These are phyloP conservation scores for Pogonognathellus flavescens DNA, from an alignment of 1,140 invertebrate genomes.

Conservation along the genomic window DNA sequence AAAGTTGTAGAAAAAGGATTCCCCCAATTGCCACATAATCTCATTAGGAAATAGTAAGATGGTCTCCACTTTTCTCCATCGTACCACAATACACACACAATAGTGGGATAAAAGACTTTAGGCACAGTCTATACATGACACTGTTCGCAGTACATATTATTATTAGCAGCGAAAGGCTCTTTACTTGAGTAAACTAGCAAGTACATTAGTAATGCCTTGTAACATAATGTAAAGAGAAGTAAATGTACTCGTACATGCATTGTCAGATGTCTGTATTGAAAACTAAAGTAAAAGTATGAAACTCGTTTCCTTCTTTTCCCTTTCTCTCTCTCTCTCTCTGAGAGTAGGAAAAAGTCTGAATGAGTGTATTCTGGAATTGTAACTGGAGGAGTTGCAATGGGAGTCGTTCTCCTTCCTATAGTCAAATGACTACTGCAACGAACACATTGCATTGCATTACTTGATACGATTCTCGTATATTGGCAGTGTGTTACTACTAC, in stretches of 20 bases:
- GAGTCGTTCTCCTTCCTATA: slow-evolving; percentile 15
- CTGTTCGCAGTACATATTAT: background rate
- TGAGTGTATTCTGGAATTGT: background rate
- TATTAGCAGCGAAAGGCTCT: background rate
- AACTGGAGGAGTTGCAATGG: slow-evolving; percentile 4
- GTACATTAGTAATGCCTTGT: slow-evolving; percentile 26
- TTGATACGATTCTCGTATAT: background rate
- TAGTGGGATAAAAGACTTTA: background rate
- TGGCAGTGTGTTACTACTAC: background rate
- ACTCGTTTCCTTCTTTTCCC: background rate
- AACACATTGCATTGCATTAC: slow-evolving; percentile 26
- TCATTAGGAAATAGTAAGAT: slow-evolving; percentile 13
- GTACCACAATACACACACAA: no score
- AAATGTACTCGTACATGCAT: slow-evolving; percentile 40
- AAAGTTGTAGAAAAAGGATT: slow-evolving; percentile 18
- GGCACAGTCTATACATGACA: background rate
- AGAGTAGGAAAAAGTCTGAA: slow-evolving; percentile 1
- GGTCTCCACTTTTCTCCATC: background rate
- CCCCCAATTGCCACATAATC: slow-evolving; percentile 38
- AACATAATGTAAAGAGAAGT: slow-evolving; percentile 30
- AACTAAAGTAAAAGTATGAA: slow-evolving; percentile 32
- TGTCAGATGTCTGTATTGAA: slow-evolving; percentile 27
- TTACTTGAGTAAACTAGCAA: slow-evolving; percentile 28
- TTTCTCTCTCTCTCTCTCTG: background rate
- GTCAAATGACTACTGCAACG: slow-evolving; percentile 21